phyloP scores from a whole-genome alignment of 2,113 vertebrate genomes.

The Sinocyclocheilus anophthalmus region DNA sequence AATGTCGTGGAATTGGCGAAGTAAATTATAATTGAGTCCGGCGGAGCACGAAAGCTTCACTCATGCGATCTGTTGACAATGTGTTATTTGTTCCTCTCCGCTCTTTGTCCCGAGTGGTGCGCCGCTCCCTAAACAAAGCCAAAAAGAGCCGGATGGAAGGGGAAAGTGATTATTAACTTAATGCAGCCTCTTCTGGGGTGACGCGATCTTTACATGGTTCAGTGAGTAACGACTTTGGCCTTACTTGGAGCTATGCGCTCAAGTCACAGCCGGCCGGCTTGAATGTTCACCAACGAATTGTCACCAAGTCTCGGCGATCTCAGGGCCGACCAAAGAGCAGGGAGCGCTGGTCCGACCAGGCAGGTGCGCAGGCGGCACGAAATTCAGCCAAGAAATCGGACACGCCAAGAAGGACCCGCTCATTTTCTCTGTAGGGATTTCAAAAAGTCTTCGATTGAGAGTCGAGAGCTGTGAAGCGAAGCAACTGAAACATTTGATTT shows the following conservation, averaged over 20 bases:
- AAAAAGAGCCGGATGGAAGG: conserved; percentile 72
- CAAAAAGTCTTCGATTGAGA: not conserved
- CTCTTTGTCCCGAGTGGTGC: conserved; percentile 65
- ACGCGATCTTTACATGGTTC: conserved; percentile 70
- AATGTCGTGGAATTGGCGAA: conserved; percentile 59
- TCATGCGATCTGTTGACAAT: conserved; percentile 69
- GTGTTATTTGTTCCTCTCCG: conserved; percentile 65
- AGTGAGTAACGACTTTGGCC: conserved; percentile 59
- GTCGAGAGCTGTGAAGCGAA: not conserved
- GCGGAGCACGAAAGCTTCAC: conserved; percentile 68
- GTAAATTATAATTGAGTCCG: conserved; percentile 75
- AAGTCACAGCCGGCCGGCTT: conserved; percentile 57
- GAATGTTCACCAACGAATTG: too few relatives aligned
- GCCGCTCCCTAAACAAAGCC: conserved; percentile 59
- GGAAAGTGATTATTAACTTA: conserved; percentile 73
- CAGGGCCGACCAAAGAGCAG: too few relatives aligned
- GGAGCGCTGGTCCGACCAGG: too few relatives aligned
- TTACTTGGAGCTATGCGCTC: too few relatives aligned
- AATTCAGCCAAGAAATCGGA: too few relatives aligned
- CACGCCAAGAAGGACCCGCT: too few relatives aligned
- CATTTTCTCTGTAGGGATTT: not conserved
- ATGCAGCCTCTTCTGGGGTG: conserved; percentile 59
- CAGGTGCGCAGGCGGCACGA: too few relatives aligned
- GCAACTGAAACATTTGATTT: not conserved
- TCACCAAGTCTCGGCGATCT: too few relatives aligned